These are phyloP conservation scores for Leptocoma aspasia DNA, from an alignment of 2,113 vertebrate genomes.

Conservation along the genomic window DNA sequence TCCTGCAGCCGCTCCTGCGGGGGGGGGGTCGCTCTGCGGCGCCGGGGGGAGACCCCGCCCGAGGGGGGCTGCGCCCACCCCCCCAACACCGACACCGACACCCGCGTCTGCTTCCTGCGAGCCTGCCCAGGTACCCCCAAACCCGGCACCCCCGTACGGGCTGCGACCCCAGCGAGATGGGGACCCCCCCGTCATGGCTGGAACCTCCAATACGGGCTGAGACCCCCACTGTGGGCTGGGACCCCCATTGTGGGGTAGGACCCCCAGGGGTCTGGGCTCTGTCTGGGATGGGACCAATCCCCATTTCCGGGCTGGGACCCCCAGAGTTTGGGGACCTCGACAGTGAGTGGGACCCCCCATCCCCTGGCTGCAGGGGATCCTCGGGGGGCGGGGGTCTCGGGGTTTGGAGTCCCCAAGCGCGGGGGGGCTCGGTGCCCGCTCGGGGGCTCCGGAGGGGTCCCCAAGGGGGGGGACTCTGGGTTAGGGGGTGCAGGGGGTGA, in stretches of 20 bases:
- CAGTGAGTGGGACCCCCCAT: neutral
- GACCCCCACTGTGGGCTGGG: too few relatives aligned
- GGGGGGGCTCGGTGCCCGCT: neutral
- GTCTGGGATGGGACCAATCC: neutral
- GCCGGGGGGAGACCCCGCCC: conserved; percentile 60
- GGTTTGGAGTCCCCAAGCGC: too few relatives aligned
- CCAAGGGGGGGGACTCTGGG: neutral
- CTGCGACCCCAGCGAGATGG: too few relatives aligned
- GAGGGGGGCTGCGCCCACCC: conserved; percentile 74
- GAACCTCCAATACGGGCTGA: rapidly evolving
- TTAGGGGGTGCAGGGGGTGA: neutral
- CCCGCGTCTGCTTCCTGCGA: conserved; percentile 80
- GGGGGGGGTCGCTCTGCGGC: conserved; percentile 81
- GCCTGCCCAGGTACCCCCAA: conserved; percentile 82
- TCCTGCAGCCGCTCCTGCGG: conserved; percentile 86
- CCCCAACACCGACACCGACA: conserved; percentile 73
- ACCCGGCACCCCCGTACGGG: too few relatives aligned
- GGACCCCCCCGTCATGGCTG: too few relatives aligned
- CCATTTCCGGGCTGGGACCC: too few relatives aligned
- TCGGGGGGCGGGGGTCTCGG: neutral
- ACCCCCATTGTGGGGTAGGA: neutral
- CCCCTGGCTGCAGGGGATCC: too few relatives aligned
- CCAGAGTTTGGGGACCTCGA: neutral
- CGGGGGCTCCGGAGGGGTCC: neutral
- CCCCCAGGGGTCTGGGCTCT: neutral